Percentiles rank a stretch among this genome's conserved stretches.
These are phyloP conservation scores for Rhinoraja longicauda DNA, from an alignment of 2,797 vertebrate genomes.

Conservation along the genomic window DNA sequence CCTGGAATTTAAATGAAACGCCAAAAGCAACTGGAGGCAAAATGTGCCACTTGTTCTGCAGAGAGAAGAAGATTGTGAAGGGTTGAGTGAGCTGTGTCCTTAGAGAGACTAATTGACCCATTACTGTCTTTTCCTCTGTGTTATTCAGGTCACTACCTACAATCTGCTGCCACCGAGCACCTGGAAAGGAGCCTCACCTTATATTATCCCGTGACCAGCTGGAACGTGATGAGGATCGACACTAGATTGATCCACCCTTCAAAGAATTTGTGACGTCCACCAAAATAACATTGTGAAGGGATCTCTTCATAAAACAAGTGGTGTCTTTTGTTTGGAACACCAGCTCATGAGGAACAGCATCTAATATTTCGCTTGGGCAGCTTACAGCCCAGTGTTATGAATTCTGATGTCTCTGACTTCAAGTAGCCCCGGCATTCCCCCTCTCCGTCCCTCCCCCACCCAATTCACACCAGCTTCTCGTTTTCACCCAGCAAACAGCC, in stretches of 20 bases:
- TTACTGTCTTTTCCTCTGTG: background rate
- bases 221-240: background rate
- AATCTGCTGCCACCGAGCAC: background rate
- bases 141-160: conserved; percentile 8
- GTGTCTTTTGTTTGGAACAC: background rate
- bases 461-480: no score
- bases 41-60: conserved; percentile 43
- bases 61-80: conserved; percentile 38
- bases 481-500: no score
- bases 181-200: background rate
- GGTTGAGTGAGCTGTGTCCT: conserved; percentile 38
- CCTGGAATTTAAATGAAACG: background rate
- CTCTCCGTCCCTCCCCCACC: no score
- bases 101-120: background rate
- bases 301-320: background rate
- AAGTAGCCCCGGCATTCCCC: no score
- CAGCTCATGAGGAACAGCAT: no score
- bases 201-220: background rate
- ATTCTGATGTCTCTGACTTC: no score
- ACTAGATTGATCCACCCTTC: background rate
- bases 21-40: background rate
- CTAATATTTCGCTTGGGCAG: no score
- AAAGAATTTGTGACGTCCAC: background rate
- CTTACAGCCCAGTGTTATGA: no score
- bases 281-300: background rate